Evolutionary conservation across 2,888 invertebrate species (phyloP).

Genomic region (Ormia ochracea): DNA sequence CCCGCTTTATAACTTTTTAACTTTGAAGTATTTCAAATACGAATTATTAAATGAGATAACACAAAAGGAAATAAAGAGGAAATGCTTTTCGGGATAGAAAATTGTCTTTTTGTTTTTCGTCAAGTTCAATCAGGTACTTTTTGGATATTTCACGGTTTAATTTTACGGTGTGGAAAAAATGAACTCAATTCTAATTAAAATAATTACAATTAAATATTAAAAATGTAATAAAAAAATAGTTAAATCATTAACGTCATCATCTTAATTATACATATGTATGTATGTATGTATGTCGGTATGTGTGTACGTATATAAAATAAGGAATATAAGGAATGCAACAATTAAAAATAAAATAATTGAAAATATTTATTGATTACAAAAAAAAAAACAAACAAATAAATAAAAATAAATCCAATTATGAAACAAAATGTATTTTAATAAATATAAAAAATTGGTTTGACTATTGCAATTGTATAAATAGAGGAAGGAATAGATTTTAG

Average conservation of each 20-base stretch:
- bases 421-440: slow-evolving; percentile 13
- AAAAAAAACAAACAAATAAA: slow-evolving; percentile 32
- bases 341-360: slow-evolving; percentile 36
- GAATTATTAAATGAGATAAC: neutral
- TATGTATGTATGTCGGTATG: too few species aligned
- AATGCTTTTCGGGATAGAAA: neutral
- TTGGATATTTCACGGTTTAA: slow-evolving; percentile 40
- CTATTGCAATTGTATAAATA: slow-evolving; percentile 56
- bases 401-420: too few species aligned
- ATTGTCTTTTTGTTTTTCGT: slow-evolving; percentile 23
- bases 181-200: slow-evolving; percentile 43
- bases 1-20: neutral
- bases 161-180: slow-evolving; percentile 42
- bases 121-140: slow-evolving; percentile 54
- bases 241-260: slow-evolving; percentile 2
- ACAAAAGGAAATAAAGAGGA: neutral
- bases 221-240: slow-evolving; percentile 11
- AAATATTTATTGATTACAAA: slow-evolving; percentile 21
- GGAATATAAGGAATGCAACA: slow-evolving; percentile 59
- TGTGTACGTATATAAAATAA: too few species aligned
- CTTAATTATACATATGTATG: slow-evolving; percentile 27
- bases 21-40: neutral
- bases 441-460: slow-evolving; percentile 26
- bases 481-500: neutral
- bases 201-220: slow-evolving; percentile 2